Base-by-base conservation (phyloP, 2,888 invertebrate genomes). In the Hemistola chrysoprasaria region DNA sequence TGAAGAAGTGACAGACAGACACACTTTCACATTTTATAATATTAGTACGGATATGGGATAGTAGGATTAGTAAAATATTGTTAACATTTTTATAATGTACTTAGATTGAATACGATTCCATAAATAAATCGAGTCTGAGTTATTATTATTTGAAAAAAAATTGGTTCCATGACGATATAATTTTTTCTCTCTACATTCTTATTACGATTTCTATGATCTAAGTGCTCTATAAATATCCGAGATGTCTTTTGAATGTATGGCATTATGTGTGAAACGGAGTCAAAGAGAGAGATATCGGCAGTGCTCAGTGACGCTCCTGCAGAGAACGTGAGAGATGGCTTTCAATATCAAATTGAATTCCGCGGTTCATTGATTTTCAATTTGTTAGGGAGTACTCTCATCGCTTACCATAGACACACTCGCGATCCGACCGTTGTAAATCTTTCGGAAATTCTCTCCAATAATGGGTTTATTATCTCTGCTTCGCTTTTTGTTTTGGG, bases 261-360 rank as follows among this genome's bases (percentile, higher is more conserved):
- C 65, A 71, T 74, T 75, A 72, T 72, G 71, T 78, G 75, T 72
- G 71, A 72, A 75, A 59, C 69, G 71, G 65, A 78, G 77, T 78
- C 80, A 78, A 78, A 78, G 78, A 70, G 74, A 70, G 71, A 78
- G 76, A 76, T 77, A 76, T 74, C 68, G 71, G 61, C 65, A 76
- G 74, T 72, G 75, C 70, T 72, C 74, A 66, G 66, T 64, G 73
- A 62, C 68, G 71, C 62, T 37, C 29, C 41, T 36, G 67, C n/a
- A n/a, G 63, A 65, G 69, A 68, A 71, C 75, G 81, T 82, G 84
- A 86, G 83, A 81, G 82, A 87, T 84, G 83, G 83, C 85, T 90
- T 90, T 90, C 90, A 90, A 91, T 91, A 90, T 91, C 89, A 91
- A 91, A 91, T 91, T 91, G 91, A 90, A 91, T 91, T 91, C 90